Conservation (phyloP, 1,140 invertebrate genomes). For the Pissodes strobi region DNA sequence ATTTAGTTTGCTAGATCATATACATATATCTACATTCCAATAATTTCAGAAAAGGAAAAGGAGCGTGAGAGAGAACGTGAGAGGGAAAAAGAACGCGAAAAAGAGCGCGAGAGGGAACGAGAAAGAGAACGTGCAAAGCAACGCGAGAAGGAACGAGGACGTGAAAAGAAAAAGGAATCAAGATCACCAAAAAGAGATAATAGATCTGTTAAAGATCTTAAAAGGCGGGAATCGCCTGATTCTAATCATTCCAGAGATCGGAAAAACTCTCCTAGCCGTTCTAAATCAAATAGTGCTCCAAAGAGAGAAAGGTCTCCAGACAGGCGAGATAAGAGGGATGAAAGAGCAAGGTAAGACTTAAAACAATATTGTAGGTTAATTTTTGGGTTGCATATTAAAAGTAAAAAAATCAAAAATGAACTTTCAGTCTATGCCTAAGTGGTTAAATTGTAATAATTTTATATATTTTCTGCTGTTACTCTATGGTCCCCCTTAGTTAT, state of each 20-base stretch:
- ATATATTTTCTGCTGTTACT: constrained; percentile 22
- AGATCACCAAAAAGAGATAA: constrained; percentile 50
- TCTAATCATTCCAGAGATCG: constrained; percentile 50
- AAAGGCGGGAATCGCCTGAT: constrained; percentile 52
- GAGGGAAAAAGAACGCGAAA: constrained; percentile 50
- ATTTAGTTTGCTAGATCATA: too few relatives aligned
- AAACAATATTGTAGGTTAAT: constrained; percentile 1
- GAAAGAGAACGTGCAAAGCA: constrained; percentile 51
- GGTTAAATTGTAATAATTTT: constrained; percentile 13
- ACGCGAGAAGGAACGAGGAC: constrained; percentile 49
- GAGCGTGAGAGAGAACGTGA: constrained; percentile 48
- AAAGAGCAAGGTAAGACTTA: constrained; percentile 41
- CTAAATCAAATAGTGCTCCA: constrained; percentile 34
- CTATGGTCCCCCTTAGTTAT: too few relatives aligned
- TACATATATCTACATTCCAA: too few relatives aligned
- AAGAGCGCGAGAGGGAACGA: constrained; percentile 47
- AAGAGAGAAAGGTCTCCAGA: constrained; percentile 47
- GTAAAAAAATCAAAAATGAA: too few relatives aligned
- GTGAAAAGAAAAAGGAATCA: constrained; percentile 46
- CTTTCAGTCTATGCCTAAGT: too few relatives aligned
- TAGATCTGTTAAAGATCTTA: constrained; percentile 42
- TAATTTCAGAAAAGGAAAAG: constrained; percentile 37
- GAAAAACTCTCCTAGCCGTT: constrained; percentile 45
- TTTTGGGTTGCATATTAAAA: too few relatives aligned
- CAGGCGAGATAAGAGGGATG: constrained; percentile 46